Percentiles rank a stretch among this genome's conserved stretches.
Evolutionary conservation across 2,797 vertebrate species (phyloP).

Genomic region (Poeciliopsis gracilis): DNA sequence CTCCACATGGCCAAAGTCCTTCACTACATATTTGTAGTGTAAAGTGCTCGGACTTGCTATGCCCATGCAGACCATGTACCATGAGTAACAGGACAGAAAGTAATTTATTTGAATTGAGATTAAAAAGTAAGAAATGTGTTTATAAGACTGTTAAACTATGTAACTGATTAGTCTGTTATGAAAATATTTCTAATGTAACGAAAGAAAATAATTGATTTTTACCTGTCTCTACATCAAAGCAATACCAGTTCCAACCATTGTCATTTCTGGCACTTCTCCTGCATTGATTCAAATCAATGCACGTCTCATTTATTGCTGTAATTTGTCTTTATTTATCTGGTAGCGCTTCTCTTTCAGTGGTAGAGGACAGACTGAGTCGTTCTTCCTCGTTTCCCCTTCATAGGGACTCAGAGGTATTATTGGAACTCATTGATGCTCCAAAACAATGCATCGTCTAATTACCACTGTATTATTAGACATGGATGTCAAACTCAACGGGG

Average conservation of each 20-base stretch:
- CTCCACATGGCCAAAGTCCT: neutral
- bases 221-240: neutral
- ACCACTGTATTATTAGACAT: conserved; percentile 52
- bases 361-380: conserved; percentile 17
- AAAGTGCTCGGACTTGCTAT: neutral
- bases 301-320: neutral
- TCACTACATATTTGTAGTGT: neutral
- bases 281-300: neutral
- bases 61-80: neutral
- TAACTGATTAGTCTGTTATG: neutral
- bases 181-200: neutral
- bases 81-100: neutral
- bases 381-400: conserved; percentile 25
- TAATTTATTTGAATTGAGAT: neutral
- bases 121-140: neutral
- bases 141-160: neutral
- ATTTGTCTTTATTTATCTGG: conserved; percentile 9
- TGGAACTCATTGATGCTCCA: conserved; percentile 44
- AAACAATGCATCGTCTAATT: conserved; percentile 62
- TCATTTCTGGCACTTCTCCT: neutral
- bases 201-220: neutral
- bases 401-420: conserved; percentile 32
- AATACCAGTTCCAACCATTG: neutral
- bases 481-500: conserved; percentile 49
- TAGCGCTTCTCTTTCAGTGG: neutral